Conservation (phyloP, 2,797 vertebrate species). For the Brachymystax lenok region DNA sequence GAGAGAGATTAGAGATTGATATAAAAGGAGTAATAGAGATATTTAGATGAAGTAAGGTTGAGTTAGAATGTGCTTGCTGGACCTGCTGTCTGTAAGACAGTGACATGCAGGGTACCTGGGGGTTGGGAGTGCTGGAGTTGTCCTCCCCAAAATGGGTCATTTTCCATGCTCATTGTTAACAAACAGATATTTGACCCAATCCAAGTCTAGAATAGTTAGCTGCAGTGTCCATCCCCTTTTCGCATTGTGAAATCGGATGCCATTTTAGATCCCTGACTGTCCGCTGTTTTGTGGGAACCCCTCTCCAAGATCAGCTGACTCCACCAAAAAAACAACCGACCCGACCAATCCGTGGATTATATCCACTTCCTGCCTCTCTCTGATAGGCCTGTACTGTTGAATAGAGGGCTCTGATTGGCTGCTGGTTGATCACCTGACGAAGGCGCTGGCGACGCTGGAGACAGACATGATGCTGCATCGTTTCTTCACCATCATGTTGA, state of each 20-base stretch:
- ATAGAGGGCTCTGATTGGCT: slow-evolving; percentile 40
- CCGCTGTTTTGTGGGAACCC: slow-evolving; percentile 24
- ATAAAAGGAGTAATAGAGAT: not conserved
- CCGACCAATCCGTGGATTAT: slow-evolving; percentile 16
- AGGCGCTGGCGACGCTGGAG: slow-evolving; percentile 80
- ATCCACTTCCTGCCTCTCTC: slow-evolving; percentile 34
- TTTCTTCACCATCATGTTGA: slow-evolving; percentile 95
- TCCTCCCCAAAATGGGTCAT: slow-evolving; percentile 41
- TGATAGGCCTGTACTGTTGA: slow-evolving; percentile 29
- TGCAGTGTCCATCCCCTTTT: slow-evolving; percentile 38
- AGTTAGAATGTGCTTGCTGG: slow-evolving; percentile 62
- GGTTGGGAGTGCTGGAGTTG: slow-evolving; percentile 37
- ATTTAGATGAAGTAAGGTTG: not conserved
- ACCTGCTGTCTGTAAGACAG: slow-evolving; percentile 43
- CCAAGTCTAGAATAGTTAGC: slow-evolving; percentile 42
- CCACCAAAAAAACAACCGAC: slow-evolving; percentile 32
- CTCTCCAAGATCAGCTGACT: slow-evolving; percentile 42
- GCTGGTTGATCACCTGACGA: slow-evolving; percentile 83
- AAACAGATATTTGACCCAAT: slow-evolving; percentile 28
- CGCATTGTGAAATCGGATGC: not conserved
- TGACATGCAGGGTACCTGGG: slow-evolving; percentile 68
- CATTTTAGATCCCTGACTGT: slow-evolving; percentile 3
- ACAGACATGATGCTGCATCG: slow-evolving; percentile 91
- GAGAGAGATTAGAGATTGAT: not conserved
- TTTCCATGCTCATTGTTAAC: slow-evolving; percentile 57